Conservation (phyloP, 2,888 invertebrate species). For the Gnatocerus cornutus region DNA sequence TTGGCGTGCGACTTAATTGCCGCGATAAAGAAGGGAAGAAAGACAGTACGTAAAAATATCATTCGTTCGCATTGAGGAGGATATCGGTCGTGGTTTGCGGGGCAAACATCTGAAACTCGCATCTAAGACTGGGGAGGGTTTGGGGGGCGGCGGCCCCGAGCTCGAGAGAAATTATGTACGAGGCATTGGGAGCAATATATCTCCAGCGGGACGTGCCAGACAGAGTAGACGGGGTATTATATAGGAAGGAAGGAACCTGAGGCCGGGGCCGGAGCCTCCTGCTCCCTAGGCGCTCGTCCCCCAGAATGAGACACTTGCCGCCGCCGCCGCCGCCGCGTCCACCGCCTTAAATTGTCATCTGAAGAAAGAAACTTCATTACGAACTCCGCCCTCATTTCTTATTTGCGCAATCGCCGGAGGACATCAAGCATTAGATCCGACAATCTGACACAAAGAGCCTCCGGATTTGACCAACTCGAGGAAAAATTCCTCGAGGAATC, state of each 20-base stretch:
- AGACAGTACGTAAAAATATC: conserved; percentile 47
- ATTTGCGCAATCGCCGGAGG: conserved; percentile 4
- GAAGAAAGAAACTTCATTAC: conserved; percentile 68
- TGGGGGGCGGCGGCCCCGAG: conserved; percentile 59
- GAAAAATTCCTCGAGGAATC: conserved; percentile 50
- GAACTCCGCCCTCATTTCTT: conserved; percentile 43
- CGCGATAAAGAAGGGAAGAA: conserved; percentile 50
- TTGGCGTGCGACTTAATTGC: conserved; percentile 59
- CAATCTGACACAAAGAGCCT: too few species aligned
- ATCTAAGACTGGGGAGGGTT: conserved; percentile 55
- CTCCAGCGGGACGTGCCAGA: conserved; percentile 71
- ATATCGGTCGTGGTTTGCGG: conserved; percentile 47
- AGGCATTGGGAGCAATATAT: conserved; percentile 73
- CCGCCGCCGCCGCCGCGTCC: conserved; percentile 65
- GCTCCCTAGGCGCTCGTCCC: conserved; percentile 69
- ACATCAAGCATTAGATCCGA: neutral
- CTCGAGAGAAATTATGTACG: conserved; percentile 72
- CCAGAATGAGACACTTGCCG: conserved; percentile 70
- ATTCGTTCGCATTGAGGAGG: conserved; percentile 46
- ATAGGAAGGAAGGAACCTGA: conserved; percentile 69
- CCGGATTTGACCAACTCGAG: too few species aligned
- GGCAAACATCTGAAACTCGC: conserved; percentile 58
- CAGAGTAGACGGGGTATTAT: conserved; percentile 71
- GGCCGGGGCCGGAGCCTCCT: conserved; percentile 60
- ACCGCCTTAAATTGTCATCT: conserved; percentile 68